These are phyloP conservation scores for Atractosteus spatula DNA, from an alignment of 2,113 vertebrate genomes.

Conservation along the genomic window DNA sequence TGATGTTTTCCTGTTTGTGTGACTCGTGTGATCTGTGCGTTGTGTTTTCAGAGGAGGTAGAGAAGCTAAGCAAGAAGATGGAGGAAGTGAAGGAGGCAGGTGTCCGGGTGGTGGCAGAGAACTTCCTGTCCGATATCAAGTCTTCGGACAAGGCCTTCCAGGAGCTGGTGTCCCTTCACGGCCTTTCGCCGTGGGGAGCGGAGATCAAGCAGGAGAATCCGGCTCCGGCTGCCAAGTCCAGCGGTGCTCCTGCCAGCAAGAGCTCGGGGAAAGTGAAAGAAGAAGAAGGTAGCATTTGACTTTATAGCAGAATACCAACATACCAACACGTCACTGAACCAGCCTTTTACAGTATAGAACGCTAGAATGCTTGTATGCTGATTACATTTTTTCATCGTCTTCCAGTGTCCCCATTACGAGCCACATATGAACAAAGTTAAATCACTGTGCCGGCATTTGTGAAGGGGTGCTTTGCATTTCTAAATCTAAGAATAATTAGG, in stretches of 20 bases:
- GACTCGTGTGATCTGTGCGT: neutral
- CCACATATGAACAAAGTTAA: too few species aligned
- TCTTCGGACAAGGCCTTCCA: constrained; percentile 75
- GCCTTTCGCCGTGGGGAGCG: constrained; percentile 85
- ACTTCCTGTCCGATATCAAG: constrained; percentile 79
- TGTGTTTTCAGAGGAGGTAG: constrained; percentile 80
- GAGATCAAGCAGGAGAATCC: constrained; percentile 79
- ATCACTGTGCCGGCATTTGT: too few species aligned
- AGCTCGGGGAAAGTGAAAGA: constrained; percentile 80
- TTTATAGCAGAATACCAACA: too few species aligned
- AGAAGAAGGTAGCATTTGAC: constrained; percentile 74
- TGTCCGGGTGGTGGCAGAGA: constrained; percentile 83
- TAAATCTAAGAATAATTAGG: too few species aligned
- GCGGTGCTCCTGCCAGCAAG: constrained; percentile 63
- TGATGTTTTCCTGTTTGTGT: too few species aligned
- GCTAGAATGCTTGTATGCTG: too few species aligned
- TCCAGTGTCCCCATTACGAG: too few species aligned
- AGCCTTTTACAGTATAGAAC: too few species aligned
- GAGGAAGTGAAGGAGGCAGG: constrained; percentile 84
- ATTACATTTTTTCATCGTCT: too few species aligned
- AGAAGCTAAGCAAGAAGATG: constrained; percentile 97
- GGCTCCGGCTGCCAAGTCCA: constrained; percentile 68
- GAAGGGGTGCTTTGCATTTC: too few species aligned
- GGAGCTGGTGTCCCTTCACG: constrained; percentile 80
- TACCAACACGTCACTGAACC: too few species aligned